phyloP scores from a whole-genome alignment of 2,888 invertebrate genomes.

The Disparrhopalites patrizii region DNA sequence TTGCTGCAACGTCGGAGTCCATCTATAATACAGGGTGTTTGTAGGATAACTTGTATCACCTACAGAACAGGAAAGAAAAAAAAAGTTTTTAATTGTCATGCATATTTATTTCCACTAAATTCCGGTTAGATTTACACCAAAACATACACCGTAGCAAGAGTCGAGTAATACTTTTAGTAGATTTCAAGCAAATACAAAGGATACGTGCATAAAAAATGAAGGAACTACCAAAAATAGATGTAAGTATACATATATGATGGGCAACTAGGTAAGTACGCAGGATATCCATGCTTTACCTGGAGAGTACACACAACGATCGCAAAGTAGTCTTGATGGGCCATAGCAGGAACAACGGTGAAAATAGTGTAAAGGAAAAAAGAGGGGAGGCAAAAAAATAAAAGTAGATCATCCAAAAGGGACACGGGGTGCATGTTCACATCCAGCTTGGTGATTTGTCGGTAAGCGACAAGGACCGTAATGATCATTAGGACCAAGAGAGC shows the following conservation, averaged over 20 bases:
- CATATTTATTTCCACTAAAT: too few relatives aligned
- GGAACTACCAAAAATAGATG: not conserved
- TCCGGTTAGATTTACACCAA: too few relatives aligned
- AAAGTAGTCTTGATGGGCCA: constrained; percentile 56
- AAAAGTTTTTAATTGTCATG: too few relatives aligned
- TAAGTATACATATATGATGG: not conserved
- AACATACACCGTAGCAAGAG: too few relatives aligned
- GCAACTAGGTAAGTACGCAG: too few relatives aligned
- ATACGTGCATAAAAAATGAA: not conserved
- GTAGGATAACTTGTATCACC: constrained; percentile 68
- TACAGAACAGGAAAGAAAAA: constrained; percentile 50
- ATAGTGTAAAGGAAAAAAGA: constrained; percentile 68
- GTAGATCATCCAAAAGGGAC: constrained; percentile 64
- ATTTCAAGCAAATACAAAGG: not conserved
- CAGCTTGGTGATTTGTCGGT: constrained; percentile 61
- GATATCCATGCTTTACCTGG: too few relatives aligned
- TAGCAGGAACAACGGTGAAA: constrained; percentile 65
- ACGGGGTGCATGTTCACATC: constrained; percentile 64
- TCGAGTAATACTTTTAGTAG: too few relatives aligned
- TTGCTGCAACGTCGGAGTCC: constrained; percentile 71
- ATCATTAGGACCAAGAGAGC: constrained; percentile 59
- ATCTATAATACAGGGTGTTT: constrained; percentile 70
- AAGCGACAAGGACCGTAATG: constrained; percentile 60
- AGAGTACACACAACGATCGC: constrained; percentile 57
- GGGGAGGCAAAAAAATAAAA: constrained; percentile 67